These are phyloP conservation scores for Grus americana DNA, from an alignment of 2,113 vertebrate species.

Conservation along the genomic window DNA sequence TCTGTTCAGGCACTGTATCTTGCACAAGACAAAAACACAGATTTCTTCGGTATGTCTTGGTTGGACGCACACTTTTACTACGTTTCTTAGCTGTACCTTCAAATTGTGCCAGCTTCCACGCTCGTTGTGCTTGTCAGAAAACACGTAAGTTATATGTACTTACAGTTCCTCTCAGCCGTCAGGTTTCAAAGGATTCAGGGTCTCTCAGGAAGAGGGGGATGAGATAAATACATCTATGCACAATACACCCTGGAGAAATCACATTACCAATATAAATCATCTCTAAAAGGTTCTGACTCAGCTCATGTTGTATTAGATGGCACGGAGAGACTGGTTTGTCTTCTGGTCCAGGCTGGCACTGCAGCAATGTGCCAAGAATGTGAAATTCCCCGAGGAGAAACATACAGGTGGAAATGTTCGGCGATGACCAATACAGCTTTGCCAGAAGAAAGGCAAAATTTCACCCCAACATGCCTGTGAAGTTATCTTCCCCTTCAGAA, in stretches of 20 bases:
- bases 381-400: neutral
- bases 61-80: neutral
- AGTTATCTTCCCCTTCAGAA: neutral
- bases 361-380: neutral
- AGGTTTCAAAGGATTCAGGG: neutral
- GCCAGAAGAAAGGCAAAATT: neutral
- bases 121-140: neutral
- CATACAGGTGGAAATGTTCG: neutral
- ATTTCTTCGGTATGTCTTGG: neutral
- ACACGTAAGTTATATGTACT: accelerated
- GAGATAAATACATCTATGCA: neutral
- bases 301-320: neutral
- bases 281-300: neutral
- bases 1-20: neutral
- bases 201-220: neutral
- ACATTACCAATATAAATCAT: neutral
- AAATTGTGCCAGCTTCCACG: neutral
- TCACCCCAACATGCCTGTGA: neutral
- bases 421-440: neutral
- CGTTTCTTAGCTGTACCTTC: neutral
- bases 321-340: neutral
- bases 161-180: neutral
- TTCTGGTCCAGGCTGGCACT: neutral
- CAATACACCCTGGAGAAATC: neutral
- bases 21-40: neutral